Evolutionary conservation across 2,113 vertebrate genomes (phyloP).

Genomic region (Eudyptes chrysolophus): DNA sequence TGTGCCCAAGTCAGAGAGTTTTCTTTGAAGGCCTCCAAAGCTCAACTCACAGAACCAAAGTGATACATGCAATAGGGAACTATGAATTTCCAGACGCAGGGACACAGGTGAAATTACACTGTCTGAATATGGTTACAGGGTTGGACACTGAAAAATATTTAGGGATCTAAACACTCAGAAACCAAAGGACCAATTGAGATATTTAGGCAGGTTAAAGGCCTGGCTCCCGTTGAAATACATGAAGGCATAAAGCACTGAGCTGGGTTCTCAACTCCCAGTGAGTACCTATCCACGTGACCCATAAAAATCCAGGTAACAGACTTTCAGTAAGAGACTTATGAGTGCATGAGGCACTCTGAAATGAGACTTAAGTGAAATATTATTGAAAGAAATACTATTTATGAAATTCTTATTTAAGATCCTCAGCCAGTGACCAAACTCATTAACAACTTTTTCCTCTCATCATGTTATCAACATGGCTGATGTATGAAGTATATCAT

Average conservation of each 20-base stretch:
- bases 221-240: neutral
- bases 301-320: neutral
- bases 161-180: neutral
- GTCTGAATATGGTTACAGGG: neutral
- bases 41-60: neutral
- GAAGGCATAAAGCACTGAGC: neutral
- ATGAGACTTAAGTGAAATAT: neutral
- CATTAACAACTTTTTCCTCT: neutral
- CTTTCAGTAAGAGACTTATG: neutral
- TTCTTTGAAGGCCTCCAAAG: neutral
- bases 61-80: neutral
- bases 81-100: neutral
- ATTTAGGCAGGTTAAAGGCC: neutral
- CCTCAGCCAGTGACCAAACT: neutral
- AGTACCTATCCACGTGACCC: neutral
- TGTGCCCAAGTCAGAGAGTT: neutral
- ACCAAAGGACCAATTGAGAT: neutral
- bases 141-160: neutral
- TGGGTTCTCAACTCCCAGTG: neutral
- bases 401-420: neutral
- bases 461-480: neutral
- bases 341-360: neutral
- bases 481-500: neutral
- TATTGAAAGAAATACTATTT: neutral
- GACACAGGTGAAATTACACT: neutral